Evolutionary conservation across 1,140 invertebrate species (phyloP), one percentile per base, ranked within the genome.

Genomic region (Ceratina calcarata): DNA sequence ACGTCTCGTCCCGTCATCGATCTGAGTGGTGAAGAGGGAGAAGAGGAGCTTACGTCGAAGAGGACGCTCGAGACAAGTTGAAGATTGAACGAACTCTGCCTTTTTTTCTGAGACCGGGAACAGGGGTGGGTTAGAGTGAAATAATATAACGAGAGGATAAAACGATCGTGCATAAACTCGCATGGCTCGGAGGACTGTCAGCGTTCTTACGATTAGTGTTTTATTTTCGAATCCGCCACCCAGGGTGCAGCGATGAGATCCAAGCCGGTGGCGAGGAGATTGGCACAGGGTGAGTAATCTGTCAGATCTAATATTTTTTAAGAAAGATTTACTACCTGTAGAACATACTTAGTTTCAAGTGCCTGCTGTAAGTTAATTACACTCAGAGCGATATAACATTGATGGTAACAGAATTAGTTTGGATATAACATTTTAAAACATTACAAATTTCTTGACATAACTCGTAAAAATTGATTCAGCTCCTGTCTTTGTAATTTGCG

Each of bases 191-290:
- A 83, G 87, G 72, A 91, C 84, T 80, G 74, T 61, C 85, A 89
- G 83, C 79, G 76, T 88, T 87, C 57, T 88, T 80, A 69, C 78
- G 16, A 66, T 86, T 85, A 92, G 91, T 93, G 91, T 89, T 92
- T 91, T 89, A 86, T 86, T 91, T 90, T 90, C 83, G 79, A 89
- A 79, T 88, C 87, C 68, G 69, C 73, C 84, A 85, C 67, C 80
- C 80, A 82, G 64, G 80, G 84, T 88, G 79, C 90, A 91, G 91
- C 90, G 88, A 93, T 93, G 92, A 93, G 92, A 91, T 93, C 91
- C 80, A 93, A 93, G 86, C 89, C 93, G 83, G 92, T 93, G 74
- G 93, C 93, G 80, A 91, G 93, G 69, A 92, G 90, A 90, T 89
- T 93, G 74, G 91, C 92, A 90, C 92, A 93, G 91, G 93, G 93